Conservation (phyloP, 2,797 vertebrate species). For the Prionace glauca region DNA sequence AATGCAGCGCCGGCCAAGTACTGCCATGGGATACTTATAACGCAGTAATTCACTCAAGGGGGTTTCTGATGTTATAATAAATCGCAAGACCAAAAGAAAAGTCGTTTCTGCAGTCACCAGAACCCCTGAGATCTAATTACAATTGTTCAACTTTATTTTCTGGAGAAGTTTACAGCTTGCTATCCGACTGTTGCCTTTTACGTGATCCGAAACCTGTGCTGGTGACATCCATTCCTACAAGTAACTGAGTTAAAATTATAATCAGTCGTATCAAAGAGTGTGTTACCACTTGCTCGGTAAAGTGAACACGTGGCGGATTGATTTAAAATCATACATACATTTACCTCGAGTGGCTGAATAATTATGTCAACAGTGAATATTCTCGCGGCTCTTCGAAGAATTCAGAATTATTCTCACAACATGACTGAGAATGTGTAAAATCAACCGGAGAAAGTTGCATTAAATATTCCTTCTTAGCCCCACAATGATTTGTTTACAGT, state of each 20-base stretch:
- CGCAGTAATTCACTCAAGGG: conserved; percentile 25
- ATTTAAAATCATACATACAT: not conserved
- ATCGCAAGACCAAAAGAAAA: conserved; percentile 27
- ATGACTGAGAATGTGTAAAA: not conserved
- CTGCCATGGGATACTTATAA: not conserved
- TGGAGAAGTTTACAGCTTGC: not conserved
- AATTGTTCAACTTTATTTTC: not conserved
- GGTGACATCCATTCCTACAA: not conserved
- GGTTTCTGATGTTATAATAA: conserved; percentile 3
- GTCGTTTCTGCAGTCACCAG: not conserved
- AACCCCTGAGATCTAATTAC: conserved; percentile 32
- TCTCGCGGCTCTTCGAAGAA: not conserved
- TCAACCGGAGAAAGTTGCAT: not conserved
- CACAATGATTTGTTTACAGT: not conserved
- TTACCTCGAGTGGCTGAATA: not conserved
- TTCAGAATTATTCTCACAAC: not conserved
- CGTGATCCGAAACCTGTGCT: not conserved
- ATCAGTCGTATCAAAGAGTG: not conserved
- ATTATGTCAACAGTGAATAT: not conserved
- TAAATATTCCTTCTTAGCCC: not conserved
- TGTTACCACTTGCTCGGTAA: not conserved
- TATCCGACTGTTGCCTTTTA: not conserved
- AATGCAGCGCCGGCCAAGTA: not conserved
- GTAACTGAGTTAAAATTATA: not conserved
- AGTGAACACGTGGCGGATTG: not conserved